Percentiles rank a stretch among this genome's conserved stretches.
Conservation (phyloP, 2,113 vertebrate species). For the Erpornis zantholeuca region DNA sequence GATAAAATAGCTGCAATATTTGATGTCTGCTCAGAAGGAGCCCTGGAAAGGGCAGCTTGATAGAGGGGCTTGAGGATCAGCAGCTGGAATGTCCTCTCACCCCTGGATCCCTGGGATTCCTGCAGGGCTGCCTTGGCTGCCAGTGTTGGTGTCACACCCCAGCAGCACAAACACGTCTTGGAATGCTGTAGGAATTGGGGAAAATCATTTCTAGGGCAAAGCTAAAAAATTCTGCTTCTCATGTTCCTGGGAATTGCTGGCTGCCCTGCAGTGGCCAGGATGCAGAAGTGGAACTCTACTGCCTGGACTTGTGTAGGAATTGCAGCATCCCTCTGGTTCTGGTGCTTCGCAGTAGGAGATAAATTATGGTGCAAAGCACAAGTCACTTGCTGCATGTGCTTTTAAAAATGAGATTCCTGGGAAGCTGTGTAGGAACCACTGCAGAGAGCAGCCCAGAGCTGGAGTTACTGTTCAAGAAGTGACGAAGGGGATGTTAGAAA, state of each 20-base stretch:
- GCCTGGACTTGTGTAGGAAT: neutral
- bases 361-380: neutral
- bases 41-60: neutral
- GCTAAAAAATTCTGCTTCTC: neutral
- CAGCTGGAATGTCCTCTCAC: neutral
- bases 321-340: neutral
- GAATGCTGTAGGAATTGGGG: rapidly evolving
- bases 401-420: neutral
- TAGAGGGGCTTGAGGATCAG: neutral
- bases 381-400: neutral
- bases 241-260: neutral
- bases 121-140: neutral
- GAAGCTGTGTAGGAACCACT: neutral
- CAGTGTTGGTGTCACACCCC: neutral
- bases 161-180: neutral
- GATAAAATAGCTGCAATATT: neutral
- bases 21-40: neutral
- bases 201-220: neutral
- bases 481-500: neutral
- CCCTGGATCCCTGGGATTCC: neutral
- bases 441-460: neutral
- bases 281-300: neutral
- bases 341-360: neutral
- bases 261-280: neutral
- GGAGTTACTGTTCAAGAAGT: neutral